Evolutionary conservation across 2,113 vertebrate genomes (phyloP).

Genomic region (Delphinus delphis): DNA sequence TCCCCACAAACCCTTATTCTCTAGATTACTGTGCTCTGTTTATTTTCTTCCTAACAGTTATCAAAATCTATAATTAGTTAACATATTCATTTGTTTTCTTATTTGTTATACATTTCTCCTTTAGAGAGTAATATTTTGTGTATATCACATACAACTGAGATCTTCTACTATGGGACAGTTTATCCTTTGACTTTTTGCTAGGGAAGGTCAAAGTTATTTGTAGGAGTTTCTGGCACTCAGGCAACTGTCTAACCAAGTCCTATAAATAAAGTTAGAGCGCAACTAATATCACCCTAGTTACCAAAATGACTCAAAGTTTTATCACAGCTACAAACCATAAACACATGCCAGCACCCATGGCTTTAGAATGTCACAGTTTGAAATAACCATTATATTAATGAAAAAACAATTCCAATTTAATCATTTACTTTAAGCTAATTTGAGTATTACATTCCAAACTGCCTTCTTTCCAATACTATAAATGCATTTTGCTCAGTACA

Average conservation of each 20-base stretch:
- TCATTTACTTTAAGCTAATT: slow-evolving; percentile 43
- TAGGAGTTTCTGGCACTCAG: slow-evolving; percentile 54
- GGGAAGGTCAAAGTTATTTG: slow-evolving; percentile 74
- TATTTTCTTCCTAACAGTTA: slow-evolving; percentile 27
- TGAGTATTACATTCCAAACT: slow-evolving; percentile 9
- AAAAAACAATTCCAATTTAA: background rate
- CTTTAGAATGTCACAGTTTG: slow-evolving; percentile 9
- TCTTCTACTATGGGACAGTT: slow-evolving; percentile 40
- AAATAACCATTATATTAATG: slow-evolving; percentile 49
- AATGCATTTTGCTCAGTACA: slow-evolving; percentile 32
- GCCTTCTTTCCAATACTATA: background rate
- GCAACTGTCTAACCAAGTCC: slow-evolving; percentile 62
- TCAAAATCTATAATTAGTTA: background rate
- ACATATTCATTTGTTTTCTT: background rate
- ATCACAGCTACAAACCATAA: slow-evolving; percentile 36
- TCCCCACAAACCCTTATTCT: background rate
- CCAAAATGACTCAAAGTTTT: slow-evolving; percentile 54
- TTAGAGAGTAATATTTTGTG: background rate
- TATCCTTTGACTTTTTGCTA: slow-evolving; percentile 63
- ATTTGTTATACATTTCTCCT: background rate
- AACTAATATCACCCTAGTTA: slow-evolving; percentile 67
- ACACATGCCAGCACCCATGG: slow-evolving; percentile 11
- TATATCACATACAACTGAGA: slow-evolving; percentile 11
- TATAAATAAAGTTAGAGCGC: slow-evolving; percentile 73
- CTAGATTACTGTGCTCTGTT: background rate